These are phyloP conservation scores for Saimiri boliviensis DNA, from an alignment of 2,113 vertebrate species.

Conservation along the genomic window DNA sequence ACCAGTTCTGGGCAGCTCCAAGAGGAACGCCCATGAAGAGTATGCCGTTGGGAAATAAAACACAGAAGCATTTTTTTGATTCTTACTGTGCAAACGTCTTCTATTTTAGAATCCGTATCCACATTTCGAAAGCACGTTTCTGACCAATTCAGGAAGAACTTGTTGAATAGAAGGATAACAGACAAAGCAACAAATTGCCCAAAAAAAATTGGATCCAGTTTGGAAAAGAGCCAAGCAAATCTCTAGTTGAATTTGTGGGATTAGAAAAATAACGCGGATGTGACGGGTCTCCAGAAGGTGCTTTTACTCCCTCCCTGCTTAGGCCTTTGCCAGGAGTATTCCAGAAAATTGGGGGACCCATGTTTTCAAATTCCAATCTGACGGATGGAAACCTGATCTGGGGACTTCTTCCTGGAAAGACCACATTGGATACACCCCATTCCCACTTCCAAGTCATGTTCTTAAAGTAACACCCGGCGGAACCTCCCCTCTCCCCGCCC, in stretches of 20 bases:
- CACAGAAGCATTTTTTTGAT: fast-evolving
- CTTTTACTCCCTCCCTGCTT: background rate
- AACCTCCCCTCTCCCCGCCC: fast-evolving
- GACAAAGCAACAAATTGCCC: background rate
- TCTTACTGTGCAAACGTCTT: background rate
- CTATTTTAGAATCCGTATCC: background rate
- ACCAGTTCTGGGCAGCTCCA: too few relatives aligned
- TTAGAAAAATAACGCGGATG: background rate
- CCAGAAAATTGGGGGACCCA: fast-evolving
- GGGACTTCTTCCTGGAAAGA: background rate
- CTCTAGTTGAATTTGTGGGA: background rate
- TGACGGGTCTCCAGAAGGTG: background rate
- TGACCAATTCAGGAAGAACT: background rate
- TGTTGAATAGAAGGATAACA: background rate
- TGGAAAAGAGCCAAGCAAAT: background rate
- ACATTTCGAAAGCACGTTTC: background rate
- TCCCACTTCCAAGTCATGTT: fast-evolving
- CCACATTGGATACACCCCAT: fast-evolving
- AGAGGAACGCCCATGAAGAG: background rate
- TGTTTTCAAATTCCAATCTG: background rate
- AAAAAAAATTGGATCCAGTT: background rate
- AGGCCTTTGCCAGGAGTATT: background rate
- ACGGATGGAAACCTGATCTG: too few relatives aligned
- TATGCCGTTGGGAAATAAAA: background rate
- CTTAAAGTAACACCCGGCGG: fast-evolving